These are phyloP conservation scores for Hemicordylus capensis DNA, from an alignment of 2,113 vertebrate genomes.

Conservation along the genomic window DNA sequence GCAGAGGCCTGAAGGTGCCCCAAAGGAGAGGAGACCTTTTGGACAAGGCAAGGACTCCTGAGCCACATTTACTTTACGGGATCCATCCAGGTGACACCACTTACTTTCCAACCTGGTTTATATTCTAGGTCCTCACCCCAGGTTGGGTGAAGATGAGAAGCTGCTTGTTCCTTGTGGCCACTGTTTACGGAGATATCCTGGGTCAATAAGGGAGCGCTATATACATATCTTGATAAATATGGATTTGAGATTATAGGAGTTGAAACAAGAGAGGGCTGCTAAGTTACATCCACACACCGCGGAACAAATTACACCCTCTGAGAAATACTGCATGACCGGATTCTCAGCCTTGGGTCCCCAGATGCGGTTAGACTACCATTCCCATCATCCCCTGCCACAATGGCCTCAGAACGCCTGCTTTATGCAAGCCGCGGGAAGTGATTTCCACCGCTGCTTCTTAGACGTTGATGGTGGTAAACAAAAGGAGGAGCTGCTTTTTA, in stretches of 20 bases:
- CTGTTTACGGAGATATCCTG: conserved; percentile 13
- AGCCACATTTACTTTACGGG: background rate
- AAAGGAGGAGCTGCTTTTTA: too few species aligned
- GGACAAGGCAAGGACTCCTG: background rate
- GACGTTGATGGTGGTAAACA: too few species aligned
- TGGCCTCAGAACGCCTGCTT: too few species aligned
- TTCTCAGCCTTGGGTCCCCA: too few species aligned
- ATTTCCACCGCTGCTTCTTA: too few species aligned
- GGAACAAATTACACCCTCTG: background rate
- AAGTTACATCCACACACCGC: background rate
- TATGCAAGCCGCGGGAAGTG: background rate
- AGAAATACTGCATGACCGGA: too few species aligned
- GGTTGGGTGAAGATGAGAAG: background rate
- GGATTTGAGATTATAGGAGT: background rate
- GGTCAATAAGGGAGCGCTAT: background rate
- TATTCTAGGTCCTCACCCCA: background rate
- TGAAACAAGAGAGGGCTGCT: background rate
- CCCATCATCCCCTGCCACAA: too few species aligned
- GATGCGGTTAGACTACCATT: too few species aligned
- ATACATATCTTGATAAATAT: background rate
- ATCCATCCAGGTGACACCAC: background rate
- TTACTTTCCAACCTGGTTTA: conserved; percentile 11
- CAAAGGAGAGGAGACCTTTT: background rate
- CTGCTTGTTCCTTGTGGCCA: background rate
- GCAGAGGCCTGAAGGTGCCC: background rate